A percentile compares a stretch with the other conserved stretches of the same genome.
Evolutionary conservation across 1,140 invertebrate genomes (phyloP).

Genomic region (Parapsyche elsis): DNA sequence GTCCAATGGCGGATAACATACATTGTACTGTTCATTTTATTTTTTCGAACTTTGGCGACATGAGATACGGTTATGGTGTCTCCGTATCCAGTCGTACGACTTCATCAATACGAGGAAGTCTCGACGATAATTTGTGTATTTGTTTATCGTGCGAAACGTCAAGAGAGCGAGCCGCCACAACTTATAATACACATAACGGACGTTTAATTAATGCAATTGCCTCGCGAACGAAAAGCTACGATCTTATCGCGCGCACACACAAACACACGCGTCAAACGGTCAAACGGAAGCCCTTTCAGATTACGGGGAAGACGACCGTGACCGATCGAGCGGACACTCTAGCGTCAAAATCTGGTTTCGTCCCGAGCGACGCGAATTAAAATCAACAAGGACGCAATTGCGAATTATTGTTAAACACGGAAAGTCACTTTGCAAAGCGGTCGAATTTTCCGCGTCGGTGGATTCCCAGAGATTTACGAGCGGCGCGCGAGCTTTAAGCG

Average conservation of each 20-base stretch:
- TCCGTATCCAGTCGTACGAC: background rate
- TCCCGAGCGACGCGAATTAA: constrained; percentile 4
- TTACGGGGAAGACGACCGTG: background rate
- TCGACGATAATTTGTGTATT: too few species aligned
- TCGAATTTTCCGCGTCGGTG: constrained; percentile 9
- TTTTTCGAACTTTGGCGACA: background rate
- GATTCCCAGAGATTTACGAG: background rate
- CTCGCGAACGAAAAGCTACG: background rate
- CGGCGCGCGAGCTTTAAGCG: background rate
- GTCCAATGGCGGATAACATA: background rate
- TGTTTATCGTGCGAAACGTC: too few species aligned
- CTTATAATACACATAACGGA: constrained; percentile 16
- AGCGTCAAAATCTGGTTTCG: background rate
- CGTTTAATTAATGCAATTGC: constrained; percentile 31
- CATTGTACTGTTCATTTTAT: background rate
- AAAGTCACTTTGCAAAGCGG: constrained; percentile 44
- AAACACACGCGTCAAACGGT: constrained; percentile 10
- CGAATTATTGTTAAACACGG: constrained; percentile 12
- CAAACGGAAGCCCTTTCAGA: background rate
- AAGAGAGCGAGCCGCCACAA: background rate
- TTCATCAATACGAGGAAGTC: too few species aligned
- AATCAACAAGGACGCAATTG: background rate
- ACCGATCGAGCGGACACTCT: background rate
- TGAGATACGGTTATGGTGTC: constrained; percentile 6
- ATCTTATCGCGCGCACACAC: constrained; percentile 3